phyloP scores from a whole-genome alignment of 2,113 vertebrate genomes.

The Oncorhynchus gorbuscha region DNA sequence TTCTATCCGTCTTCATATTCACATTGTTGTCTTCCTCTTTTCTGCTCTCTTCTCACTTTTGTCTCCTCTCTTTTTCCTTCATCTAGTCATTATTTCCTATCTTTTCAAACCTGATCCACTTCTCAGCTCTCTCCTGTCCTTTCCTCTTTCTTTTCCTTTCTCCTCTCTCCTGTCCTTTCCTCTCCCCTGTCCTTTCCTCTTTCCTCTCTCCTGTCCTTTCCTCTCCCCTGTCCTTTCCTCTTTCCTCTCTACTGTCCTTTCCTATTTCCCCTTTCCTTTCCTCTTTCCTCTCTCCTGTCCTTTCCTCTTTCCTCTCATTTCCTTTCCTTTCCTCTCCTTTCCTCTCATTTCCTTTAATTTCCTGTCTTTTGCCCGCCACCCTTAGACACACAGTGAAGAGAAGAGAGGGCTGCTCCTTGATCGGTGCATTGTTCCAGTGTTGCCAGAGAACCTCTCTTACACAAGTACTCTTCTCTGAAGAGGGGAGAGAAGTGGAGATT shows the following conservation, averaged over 20 bases:
- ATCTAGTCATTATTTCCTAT: background rate
- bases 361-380: background rate
- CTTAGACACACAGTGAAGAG: constrained; percentile 1
- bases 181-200: too few species aligned
- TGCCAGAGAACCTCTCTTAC: constrained; percentile 43
- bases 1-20: too few species aligned
- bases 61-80: background rate
- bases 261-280: background rate
- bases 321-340: background rate
- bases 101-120: too few species aligned
- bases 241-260: background rate
- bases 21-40: too few species aligned
- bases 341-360: background rate
- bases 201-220: too few species aligned
- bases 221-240: constrained; percentile 5
- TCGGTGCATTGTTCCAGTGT: constrained; percentile 49
- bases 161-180: background rate
- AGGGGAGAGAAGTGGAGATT: constrained; percentile 5
- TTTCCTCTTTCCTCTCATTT: background rate
- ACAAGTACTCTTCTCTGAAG: constrained; percentile 29
- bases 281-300: constrained; percentile 13
- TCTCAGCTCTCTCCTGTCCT: background rate
- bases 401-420: constrained; percentile 42
- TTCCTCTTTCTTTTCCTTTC: background rate
- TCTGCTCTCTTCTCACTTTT: background rate